A percentile compares a stretch with the other conserved stretches of the same genome.
These are phyloP conservation scores for Phocoena sinus DNA, from an alignment of 2,113 vertebrate species.

Conservation along the genomic window DNA sequence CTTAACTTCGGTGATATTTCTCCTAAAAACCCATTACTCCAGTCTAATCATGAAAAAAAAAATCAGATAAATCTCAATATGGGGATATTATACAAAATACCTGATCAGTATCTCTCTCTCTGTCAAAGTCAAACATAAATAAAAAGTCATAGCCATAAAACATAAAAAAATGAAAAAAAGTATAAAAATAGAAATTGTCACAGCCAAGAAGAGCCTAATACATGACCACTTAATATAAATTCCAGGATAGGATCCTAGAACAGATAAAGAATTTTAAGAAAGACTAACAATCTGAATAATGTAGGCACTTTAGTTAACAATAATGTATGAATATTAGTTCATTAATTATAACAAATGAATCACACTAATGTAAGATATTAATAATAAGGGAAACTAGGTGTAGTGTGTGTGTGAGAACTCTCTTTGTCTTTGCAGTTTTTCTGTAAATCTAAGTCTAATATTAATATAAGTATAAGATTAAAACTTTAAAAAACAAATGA, in stretches of 20 bases:
- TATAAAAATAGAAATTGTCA: not conserved
- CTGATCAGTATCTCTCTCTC: not conserved
- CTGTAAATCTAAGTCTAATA: not conserved
- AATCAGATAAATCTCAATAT: not conserved
- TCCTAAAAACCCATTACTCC: not conserved
- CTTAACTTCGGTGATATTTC: not conserved
- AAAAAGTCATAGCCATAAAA: not conserved
- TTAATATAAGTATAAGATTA: not conserved
- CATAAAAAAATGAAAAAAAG: no score
- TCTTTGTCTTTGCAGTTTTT: not conserved
- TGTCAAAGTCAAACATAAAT: not conserved
- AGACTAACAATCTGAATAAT: not conserved
- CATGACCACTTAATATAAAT: not conserved
- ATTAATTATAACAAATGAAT: not conserved
- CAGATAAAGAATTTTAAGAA: not conserved
- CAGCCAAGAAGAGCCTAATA: not conserved
- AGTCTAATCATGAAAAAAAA: not conserved
- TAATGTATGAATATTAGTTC: not conserved
- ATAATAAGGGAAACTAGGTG: not conserved
- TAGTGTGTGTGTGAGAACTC: not conserved
- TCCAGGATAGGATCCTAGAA: not conserved
- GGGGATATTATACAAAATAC: not conserved
- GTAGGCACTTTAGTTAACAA: not conserved
- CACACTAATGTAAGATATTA: not conserved
- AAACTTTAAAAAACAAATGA: not conserved